Evolutionary conservation across 2,113 vertebrate genomes (phyloP), one percentile per base, ranked within the genome.

Genomic region (Sebastes schlegelii): DNA sequence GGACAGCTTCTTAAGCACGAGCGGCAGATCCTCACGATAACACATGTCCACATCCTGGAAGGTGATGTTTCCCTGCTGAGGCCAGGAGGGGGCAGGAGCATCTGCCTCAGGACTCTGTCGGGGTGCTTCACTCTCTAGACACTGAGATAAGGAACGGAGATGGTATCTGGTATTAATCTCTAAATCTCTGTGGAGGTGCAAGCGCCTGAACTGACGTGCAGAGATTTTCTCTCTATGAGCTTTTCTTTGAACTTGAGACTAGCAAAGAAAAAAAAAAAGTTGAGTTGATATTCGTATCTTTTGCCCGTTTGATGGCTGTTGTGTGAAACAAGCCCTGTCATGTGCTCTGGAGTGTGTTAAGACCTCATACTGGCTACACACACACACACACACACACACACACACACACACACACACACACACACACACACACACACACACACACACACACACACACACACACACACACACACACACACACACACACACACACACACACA

Each of bases 31-130:
- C 6, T 94, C 88, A 10, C 92, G 94, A 88, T 97, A 97, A 40
- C 94, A 83, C 95, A 97, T 95, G 86, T 95, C 93, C 80, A 96
- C 96, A 70, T 95, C 90, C 87, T 95, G 89, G 89, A 96, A 96
- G 70, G 74, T 91, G 82, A 96, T 93, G 65, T 80, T 85, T 79
- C 96, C 96, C 49, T 92, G 83, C 74, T 94, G 86, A 48, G 95
- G 96, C 96, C 96, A 96, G 90, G 88, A 88, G 80, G 92, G 88
- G 75, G 87, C 85, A 81, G 93, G 88, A 87, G 87, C 14, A 14
- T 85, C 65, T 42, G 83, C 77, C n/a, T 89, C 84, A 6, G 71
- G 79, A 67, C 83, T 92, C 19, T 85, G 85, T 54, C 74, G 78
- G 23, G 93, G 87, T 1, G 90, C 94, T 82, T 96, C 96, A 2